Evolutionary conservation across 2,888 invertebrate species (phyloP), one percentile per base, ranked within the genome.

Genomic region (Ochropacha duplaris): DNA sequence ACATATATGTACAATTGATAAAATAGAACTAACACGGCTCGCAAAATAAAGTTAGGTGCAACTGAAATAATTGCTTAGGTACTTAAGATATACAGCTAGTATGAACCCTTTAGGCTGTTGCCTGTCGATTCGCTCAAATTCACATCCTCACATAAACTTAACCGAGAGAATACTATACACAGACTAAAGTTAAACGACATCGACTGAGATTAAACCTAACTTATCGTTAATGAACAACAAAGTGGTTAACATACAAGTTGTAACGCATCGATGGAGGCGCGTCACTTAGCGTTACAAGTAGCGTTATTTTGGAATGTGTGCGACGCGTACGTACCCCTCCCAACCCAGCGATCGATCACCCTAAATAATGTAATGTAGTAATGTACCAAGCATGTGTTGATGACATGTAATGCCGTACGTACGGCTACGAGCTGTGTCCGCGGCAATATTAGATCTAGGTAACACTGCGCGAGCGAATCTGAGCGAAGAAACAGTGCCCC

Each of bases 171-270:
- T 90, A 89, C 90, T 88, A 90, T 89, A 90, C 89, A 91, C 88
- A 90, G 84, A 91, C 87, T 88, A 87, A 86, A 86, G 81, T 82
- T 81, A 86, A 80, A 88, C 88, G 87, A 90, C 90, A 89, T 88
- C 88, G 83, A 90, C 86, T 88, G 89, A 91, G 86, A 90, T 90
- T 92, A 90, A 87, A 86, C 75, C 91, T 92, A 92, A 87, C 92
- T 92, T 92, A 92, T 83, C 87, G 84, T 87, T 92, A 91, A 91
- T 92, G 92, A 92, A 92, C 92, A 92, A 90, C 91, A 90, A 87
- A 89, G 91, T 92, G 92, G 92, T 90, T 90, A 91, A 90, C 86
- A 86, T 87, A 31, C 31, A 31, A 31, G 31, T 12, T 31, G 31
- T 31, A 84, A 84, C 87, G 88, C 87, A 80, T 72, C 76, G 71